These are phyloP conservation scores for Taeniopygia guttata DNA, from an alignment of 2,797 vertebrate species.

Conservation along the genomic window DNA sequence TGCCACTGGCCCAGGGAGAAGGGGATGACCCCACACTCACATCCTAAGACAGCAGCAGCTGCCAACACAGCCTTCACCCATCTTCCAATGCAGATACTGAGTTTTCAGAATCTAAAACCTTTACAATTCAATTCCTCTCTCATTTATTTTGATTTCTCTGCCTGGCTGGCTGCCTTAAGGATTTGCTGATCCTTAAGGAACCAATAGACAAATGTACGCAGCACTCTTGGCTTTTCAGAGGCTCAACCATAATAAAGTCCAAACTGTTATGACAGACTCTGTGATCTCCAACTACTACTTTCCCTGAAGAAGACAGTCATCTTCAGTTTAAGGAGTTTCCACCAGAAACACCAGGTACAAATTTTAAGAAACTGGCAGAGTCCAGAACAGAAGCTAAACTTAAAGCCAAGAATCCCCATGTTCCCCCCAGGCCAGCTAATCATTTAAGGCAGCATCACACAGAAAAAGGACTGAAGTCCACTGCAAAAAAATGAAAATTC, in stretches of 20 bases:
- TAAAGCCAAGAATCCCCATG: not conserved
- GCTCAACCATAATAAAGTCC: not conserved
- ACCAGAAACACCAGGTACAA: too few relatives aligned
- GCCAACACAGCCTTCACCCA: not conserved
- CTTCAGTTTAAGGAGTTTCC: not conserved
- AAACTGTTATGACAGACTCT: not conserved
- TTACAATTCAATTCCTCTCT: not conserved
- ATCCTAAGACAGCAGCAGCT: fast-evolving
- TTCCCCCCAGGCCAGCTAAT: not conserved
- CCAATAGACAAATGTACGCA: fast-evolving
- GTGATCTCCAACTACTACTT: not conserved
- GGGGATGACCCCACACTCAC: not conserved
- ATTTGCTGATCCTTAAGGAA: not conserved
- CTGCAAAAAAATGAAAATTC: not conserved
- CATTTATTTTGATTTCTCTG: not conserved
- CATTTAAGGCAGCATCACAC: not conserved
- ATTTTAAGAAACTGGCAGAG: not conserved
- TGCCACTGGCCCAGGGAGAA: not conserved
- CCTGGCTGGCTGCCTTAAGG: not conserved
- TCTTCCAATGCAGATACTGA: not conserved
- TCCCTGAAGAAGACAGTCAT: not conserved
- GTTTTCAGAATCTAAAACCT: not conserved
- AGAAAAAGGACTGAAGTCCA: not conserved
- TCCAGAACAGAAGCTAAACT: not conserved
- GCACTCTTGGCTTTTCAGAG: not conserved